Evolutionary conservation across 2,888 invertebrate genomes (phyloP).

Genomic region (Timema podura): DNA sequence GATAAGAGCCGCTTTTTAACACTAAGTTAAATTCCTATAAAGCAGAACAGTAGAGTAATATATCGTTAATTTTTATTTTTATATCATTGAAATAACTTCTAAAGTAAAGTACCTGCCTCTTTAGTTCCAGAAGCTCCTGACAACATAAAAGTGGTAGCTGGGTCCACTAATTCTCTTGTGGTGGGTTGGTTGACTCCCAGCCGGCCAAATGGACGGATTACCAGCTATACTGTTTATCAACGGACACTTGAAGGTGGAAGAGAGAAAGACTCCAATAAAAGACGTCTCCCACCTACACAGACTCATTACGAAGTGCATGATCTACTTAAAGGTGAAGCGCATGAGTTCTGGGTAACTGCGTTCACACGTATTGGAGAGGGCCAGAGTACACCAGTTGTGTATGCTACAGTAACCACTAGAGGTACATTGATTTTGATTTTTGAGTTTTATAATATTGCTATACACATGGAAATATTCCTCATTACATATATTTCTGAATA

Average conservation of each 20-base stretch:
- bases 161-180: conserved; percentile 39
- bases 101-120: background rate
- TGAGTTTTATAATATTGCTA: too few relatives aligned
- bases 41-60: too few relatives aligned
- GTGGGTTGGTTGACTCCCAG: conserved; percentile 45
- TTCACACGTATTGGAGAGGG: conserved; percentile 48
- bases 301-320: conserved; percentile 34
- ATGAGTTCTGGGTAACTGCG: conserved; percentile 47
- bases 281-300: conserved; percentile 29
- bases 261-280: conserved; percentile 35
- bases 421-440: background rate
- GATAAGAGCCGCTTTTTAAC: too few relatives aligned
- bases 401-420: conserved; percentile 37
- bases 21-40: too few relatives aligned
- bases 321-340: conserved; percentile 34
- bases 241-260: conserved; percentile 35
- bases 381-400: conserved; percentile 41
- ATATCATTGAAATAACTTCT: background rate
- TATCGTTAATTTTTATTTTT: too few relatives aligned
- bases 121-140: conserved; percentile 47
- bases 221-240: conserved; percentile 45
- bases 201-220: conserved; percentile 45
- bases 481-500: too few relatives aligned
- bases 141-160: conserved; percentile 45
- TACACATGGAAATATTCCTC: too few relatives aligned